Conservation (phyloP, 2,888 invertebrate species). For the Erebia epiphron region DNA sequence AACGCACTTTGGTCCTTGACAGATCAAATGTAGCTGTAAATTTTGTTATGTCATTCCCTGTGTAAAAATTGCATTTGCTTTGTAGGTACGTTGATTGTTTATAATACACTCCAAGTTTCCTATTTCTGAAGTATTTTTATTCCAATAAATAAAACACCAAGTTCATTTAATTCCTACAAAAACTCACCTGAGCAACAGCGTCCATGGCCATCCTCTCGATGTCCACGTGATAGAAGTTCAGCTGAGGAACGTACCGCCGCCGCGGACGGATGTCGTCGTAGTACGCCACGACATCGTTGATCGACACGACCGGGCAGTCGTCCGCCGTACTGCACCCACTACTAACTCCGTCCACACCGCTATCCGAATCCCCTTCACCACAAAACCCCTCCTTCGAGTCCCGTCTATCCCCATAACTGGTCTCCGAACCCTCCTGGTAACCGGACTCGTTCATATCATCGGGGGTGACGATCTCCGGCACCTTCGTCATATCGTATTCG, state of each 20-base stretch:
- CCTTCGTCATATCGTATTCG: slow-evolving; percentile 68
- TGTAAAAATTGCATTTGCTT: too few species aligned
- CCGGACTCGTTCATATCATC: slow-evolving; percentile 79
- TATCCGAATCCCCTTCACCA: slow-evolving; percentile 77
- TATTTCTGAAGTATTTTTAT: too few species aligned
- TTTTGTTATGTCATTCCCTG: too few species aligned
- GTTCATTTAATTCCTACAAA: too few species aligned
- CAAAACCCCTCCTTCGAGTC: slow-evolving; percentile 76
- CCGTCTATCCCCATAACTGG: slow-evolving; percentile 72
- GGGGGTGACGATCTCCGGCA: slow-evolving; percentile 74
- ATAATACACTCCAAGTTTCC: too few species aligned
- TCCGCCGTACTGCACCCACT: slow-evolving; percentile 83
- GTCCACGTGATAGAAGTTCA: slow-evolving; percentile 75
- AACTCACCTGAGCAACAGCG: slow-evolving; percentile 69
- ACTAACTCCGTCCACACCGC: slow-evolving; percentile 83
- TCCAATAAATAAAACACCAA: too few species aligned
- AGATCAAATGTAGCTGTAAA: too few species aligned
- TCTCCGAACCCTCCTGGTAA: slow-evolving; percentile 75
- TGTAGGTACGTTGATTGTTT: too few species aligned
- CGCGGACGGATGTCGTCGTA: slow-evolving; percentile 75
- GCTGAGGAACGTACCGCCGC: slow-evolving; percentile 71
- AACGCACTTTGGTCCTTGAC: too few species aligned
- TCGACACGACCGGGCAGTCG: slow-evolving; percentile 81
- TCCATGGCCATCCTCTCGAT: slow-evolving; percentile 73
- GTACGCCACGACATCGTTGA: slow-evolving; percentile 78